phyloP scores from a whole-genome alignment of 2,113 vertebrate genomes.

The Thryonomys swinderianus region DNA sequence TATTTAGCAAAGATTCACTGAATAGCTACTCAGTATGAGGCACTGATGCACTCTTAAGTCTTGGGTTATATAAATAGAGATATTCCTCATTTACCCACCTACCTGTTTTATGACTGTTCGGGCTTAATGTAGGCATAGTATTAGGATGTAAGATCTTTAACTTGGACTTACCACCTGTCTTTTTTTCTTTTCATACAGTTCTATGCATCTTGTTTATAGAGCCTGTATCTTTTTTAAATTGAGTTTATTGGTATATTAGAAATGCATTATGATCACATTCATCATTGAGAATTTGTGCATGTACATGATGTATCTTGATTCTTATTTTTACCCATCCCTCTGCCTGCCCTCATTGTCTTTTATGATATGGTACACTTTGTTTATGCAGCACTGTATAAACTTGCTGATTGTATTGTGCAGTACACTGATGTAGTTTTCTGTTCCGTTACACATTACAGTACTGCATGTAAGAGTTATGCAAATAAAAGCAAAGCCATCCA shows the following conservation, averaged over 20 bases:
- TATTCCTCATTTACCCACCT: background rate
- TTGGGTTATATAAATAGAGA: constrained; percentile 29
- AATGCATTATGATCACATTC: too few species aligned
- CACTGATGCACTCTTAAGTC: background rate
- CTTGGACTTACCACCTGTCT: background rate
- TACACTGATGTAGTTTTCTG: background rate
- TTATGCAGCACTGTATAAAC: background rate
- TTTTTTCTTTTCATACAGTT: background rate
- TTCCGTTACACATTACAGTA: background rate
- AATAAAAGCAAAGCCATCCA: background rate
- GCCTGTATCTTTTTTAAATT: background rate
- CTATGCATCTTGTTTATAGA: background rate
- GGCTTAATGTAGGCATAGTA: background rate
- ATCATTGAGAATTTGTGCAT: too few species aligned
- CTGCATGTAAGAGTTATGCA: background rate
- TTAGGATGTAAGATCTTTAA: background rate
- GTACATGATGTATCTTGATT: too few species aligned
- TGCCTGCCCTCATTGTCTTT: background rate
- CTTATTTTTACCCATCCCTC: too few species aligned
- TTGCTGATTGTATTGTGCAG: background rate
- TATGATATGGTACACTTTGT: background rate
- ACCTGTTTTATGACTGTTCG: background rate
- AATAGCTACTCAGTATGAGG: background rate
- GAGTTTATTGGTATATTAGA: too few species aligned
- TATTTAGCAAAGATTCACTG: constrained; percentile 34